A percentile compares a stretch with the other conserved stretches of the same genome.
These are phyloP conservation scores for Phoeniculus purpureus DNA, from an alignment of 2,797 vertebrate species.

Conservation along the genomic window DNA sequence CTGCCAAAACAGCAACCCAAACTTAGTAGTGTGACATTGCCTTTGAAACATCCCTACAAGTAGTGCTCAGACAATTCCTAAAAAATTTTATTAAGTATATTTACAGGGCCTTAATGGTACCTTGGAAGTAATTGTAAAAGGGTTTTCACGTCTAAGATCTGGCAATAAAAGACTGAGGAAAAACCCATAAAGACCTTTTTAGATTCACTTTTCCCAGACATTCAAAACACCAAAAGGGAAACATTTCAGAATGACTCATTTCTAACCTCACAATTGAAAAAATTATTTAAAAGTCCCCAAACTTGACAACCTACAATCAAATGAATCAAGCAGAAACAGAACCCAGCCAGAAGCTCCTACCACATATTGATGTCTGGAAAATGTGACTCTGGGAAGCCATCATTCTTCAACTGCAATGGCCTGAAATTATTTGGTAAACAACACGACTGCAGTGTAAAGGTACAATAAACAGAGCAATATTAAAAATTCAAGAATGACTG, in stretches of 20 bases:
- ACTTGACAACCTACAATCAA: slow-evolving; percentile 62
- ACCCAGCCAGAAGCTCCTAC: slow-evolving; percentile 40
- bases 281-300: slow-evolving; percentile 45
- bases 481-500: slow-evolving; percentile 66
- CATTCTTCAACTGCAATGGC: slow-evolving; percentile 44
- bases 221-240: slow-evolving; percentile 35
- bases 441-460: slow-evolving; percentile 31
- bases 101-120: not conserved
- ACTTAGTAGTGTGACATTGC: not conserved
- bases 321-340: slow-evolving; percentile 45
- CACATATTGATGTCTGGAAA: slow-evolving; percentile 39
- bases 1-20: not conserved
- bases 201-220: slow-evolving; percentile 28
- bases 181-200: not conserved
- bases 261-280: slow-evolving; percentile 47
- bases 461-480: slow-evolving; percentile 65
- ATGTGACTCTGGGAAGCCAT: slow-evolving; percentile 59
- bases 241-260: slow-evolving; percentile 36
- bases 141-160: slow-evolving; percentile 2
- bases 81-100: not conserved
- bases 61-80: not conserved
- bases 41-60: not conserved
- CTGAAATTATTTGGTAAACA: slow-evolving; percentile 67
- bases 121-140: slow-evolving; percentile 5
- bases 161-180: slow-evolving; percentile 15